Evolutionary conservation across 2,888 invertebrate genomes (phyloP), one percentile per base, ranked within the genome.

Genomic region (Drosophila quinaria): DNA sequence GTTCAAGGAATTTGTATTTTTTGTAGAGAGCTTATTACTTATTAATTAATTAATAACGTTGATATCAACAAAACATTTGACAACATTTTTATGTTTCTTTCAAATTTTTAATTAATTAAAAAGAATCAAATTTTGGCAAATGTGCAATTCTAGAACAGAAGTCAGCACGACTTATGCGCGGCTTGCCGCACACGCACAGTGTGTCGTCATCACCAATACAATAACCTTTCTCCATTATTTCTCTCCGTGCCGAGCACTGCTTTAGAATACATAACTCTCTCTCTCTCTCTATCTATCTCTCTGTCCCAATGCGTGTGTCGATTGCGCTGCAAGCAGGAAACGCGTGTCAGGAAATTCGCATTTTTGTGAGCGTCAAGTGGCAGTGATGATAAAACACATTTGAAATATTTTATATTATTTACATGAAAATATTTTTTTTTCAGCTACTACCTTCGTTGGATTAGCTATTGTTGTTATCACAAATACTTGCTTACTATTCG

Each of bases 401-500:
- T 39, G 44, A 13, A 10, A 44, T 29, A 37, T 22, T 29, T 8
- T 25, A 25, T 25, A 25, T 29, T 29, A 65, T 55, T 64, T 29
- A 42, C 39, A 29, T n/a, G 25, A 35, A 5, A 42, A 31, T 66
- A 19, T 29, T 50, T 59, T 55, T 82, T 3, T 84, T 82, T 3
- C 73, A 90, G 90, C 62, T 44, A 0, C 75, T 4, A 64, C 64
- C 17, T 88, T 90, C 10, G 46, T 89, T 35, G 74, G 71, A 29
- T 78, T 90, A 25, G 77, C 68, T 4, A 58, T 90, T 17, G 55
- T 55, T 3, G 13, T 90, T 1, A 8, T 87, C 9, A 68, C 54
- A 25, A 90, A 84, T 63, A 49, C 87, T 35, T 78, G 82, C 31
- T 62, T 90, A 22, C 61, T 90, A 13, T 55, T 85, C 22, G 91